These are phyloP conservation scores for Sturnus vulgaris DNA, from an alignment of 2,113 vertebrate species.

Conservation along the genomic window DNA sequence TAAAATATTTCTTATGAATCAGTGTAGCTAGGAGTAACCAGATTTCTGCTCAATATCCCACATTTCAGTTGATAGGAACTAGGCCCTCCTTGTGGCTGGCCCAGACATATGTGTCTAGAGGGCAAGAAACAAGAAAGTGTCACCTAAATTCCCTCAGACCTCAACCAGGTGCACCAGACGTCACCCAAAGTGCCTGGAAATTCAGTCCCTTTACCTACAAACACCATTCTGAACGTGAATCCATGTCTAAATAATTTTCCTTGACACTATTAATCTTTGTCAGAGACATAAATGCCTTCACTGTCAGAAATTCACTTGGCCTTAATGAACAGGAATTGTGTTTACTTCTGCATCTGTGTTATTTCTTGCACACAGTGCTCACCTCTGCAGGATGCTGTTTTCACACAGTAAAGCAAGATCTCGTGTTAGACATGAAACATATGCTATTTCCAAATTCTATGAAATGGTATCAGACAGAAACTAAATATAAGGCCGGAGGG, in stretches of 20 bases:
- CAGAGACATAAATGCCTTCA: not conserved
- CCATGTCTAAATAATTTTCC: not conserved
- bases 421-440: not conserved
- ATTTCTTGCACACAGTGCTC: not conserved
- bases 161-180: not conserved
- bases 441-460: not conserved
- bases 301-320: not conserved
- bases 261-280: not conserved
- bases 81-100: not conserved
- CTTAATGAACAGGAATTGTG: not conserved
- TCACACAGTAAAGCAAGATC: not conserved
- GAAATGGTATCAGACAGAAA: not conserved
- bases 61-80: not conserved
- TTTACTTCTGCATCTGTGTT: not conserved
- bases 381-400: not conserved
- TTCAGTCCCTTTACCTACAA: not conserved
- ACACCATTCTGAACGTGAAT: not conserved
- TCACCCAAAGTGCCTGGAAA: not conserved
- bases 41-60: not conserved
- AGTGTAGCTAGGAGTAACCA: not conserved
- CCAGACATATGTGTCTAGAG: not conserved
- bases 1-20: constrained; percentile 22
- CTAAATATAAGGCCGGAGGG: not conserved
- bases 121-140: not conserved
- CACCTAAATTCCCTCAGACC: not conserved